Conservation (phyloP, 2,113 vertebrate genomes). For the Boleophthalmus pectinirostris region DNA sequence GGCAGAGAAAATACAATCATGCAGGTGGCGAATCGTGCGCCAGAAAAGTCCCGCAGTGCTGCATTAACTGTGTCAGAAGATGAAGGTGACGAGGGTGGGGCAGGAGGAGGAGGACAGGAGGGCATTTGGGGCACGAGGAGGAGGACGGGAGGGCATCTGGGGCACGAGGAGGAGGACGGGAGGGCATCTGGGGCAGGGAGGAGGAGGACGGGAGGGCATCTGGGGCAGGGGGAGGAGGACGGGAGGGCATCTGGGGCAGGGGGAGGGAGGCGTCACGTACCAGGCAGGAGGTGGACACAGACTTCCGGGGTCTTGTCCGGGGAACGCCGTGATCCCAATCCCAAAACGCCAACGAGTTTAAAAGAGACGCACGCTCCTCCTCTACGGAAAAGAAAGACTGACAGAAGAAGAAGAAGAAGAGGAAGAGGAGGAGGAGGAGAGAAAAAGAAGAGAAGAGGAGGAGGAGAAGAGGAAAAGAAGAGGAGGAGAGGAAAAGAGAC, state of each 20-base stretch:
- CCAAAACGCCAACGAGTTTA: slow-evolving; percentile 94
- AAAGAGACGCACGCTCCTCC: slow-evolving; percentile 81
- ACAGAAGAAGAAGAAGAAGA: background rate
- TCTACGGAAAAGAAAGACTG: background rate
- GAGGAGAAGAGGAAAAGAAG: slow-evolving; percentile 55
- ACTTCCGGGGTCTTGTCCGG: slow-evolving; percentile 92
- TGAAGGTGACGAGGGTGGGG: too few species aligned
- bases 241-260: background rate
- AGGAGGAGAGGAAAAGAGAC: background rate
- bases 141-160: too few species aligned
- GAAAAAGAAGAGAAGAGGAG: slow-evolving; percentile 31
- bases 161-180: too few species aligned
- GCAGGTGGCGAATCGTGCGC: too few species aligned
- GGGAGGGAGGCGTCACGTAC: slow-evolving; percentile 76
- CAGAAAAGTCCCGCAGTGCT: too few species aligned
- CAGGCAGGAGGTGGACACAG: slow-evolving; percentile 92
- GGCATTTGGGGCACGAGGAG: too few species aligned
- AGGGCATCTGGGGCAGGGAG: too few species aligned
- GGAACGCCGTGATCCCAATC: slow-evolving; percentile 89
- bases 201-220: too few species aligned
- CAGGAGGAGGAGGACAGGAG: too few species aligned
- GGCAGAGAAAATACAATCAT: too few species aligned
- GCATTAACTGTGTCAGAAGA: too few species aligned
- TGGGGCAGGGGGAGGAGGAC: too few species aligned
- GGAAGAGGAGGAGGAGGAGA: slow-evolving; percentile 5